Base-by-base conservation (phyloP, 2,113 vertebrate genomes). In the Mirounga angustirostris region DNA sequence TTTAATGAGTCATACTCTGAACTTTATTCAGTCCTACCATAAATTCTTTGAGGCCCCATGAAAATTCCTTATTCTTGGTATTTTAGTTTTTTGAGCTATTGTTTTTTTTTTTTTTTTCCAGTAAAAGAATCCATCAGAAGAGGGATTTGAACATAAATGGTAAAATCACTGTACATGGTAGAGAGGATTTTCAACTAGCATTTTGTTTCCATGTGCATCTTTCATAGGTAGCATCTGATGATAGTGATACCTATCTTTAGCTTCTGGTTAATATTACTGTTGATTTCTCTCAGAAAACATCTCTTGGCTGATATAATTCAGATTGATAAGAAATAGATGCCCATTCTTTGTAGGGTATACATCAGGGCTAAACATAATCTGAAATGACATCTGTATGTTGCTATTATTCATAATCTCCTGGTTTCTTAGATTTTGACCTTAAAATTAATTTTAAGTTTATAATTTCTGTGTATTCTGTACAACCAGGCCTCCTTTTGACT, bases 61-160 rank as follows among this genome's bases (percentile, higher is more conserved):
- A 90, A 86, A 85, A 7, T 24, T 58, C 11, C 3, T 73, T 56
- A 79, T 52, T 36, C 73, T 82, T 52, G 22, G 15, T 33, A 46
- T 58, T 40, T 58, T 94, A 59, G 9, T 52, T 94, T 92, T 1
- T 56, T 15, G 10, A 7, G 22, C 1, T 65, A 6, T 50, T 83
- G 36, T n/a, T n/a, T n/a, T n/a, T n/a, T 28, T 83, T 33, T 40
- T 73, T 58, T 24, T 54, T n/a, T 36, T 18, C 46, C 28, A 56
- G 33, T 59, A 61, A 91, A 6, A 87, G 90, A 95, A 19, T n/a
- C 30, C 54, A 92, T 85, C 56, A 85, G 14, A 84, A 89, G n/a
- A 33, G 3, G 4, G 12, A 46, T 46, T 46, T 46, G 46, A 46
- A 46, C 46, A 46, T 46, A 46, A 46, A 46, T 46, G 46, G 46